A percentile compares a stretch with the other conserved stretches of the same genome.
Conservation (phyloP, 2,113 vertebrate species). For the Cololabis saira region DNA sequence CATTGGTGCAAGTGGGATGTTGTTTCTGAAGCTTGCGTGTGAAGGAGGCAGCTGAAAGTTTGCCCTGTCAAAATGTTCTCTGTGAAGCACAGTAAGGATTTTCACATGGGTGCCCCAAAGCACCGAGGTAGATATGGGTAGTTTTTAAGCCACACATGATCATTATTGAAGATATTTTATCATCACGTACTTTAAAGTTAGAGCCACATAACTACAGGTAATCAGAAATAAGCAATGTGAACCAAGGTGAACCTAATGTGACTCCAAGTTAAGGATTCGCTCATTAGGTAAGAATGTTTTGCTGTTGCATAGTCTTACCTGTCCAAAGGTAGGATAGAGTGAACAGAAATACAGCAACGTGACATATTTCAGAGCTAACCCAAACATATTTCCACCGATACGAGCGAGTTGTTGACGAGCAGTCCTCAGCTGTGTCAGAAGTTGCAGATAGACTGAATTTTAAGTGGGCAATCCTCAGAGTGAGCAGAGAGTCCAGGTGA, state of each 20-base stretch:
- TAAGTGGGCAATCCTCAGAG: conserved; percentile 14
- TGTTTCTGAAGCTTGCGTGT: conserved; percentile 24
- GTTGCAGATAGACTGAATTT: conserved; percentile 24
- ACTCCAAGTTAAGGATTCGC: neutral
- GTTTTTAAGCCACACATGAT: neutral
- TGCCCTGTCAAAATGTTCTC: conserved; percentile 12
- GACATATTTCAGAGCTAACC: conserved; percentile 44
- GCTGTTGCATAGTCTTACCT: conserved; percentile 70
- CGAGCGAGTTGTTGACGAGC: neutral
- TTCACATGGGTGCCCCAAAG: conserved; percentile 12
- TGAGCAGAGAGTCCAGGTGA: conserved; percentile 46
- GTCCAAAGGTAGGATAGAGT: conserved; percentile 57
- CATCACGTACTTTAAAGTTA: neutral
- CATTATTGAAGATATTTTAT: neutral
- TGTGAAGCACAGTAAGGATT: conserved; percentile 3
- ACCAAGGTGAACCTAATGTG: neutral
- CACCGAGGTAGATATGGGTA: neutral
- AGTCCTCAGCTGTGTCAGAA: conserved; percentile 10
- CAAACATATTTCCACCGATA: conserved; percentile 67
- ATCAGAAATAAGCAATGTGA: neutral
- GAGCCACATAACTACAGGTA: neutral
- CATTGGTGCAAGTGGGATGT: conserved; percentile 1
- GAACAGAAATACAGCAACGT: conserved; percentile 63
- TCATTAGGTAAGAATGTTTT: neutral
- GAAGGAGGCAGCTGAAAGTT: conserved; percentile 23